Conservation (phyloP, 2,113 vertebrate species). For the Pluvialis apricaria region DNA sequence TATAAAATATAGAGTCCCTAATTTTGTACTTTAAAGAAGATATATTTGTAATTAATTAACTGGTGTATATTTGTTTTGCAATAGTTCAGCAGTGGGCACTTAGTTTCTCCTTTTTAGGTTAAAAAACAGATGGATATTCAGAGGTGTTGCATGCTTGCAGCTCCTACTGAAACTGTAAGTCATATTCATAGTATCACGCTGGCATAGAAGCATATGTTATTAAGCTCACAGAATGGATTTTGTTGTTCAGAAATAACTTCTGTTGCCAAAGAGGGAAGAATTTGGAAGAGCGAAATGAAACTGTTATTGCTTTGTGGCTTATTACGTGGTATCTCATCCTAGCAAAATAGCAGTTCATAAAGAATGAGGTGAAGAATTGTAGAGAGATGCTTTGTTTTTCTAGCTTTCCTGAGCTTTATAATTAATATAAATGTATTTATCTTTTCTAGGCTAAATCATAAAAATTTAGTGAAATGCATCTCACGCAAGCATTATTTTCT, state of each 20-base stretch:
- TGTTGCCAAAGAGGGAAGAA: background rate
- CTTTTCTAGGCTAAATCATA: background rate
- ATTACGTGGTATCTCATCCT: background rate
- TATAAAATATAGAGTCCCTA: background rate
- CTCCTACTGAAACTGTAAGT: background rate
- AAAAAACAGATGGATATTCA: background rate
- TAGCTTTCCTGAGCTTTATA: background rate
- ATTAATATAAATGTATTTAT: background rate
- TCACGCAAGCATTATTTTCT: background rate
- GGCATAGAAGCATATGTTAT: background rate
- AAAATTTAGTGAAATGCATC: background rate
- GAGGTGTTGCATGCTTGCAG: background rate
- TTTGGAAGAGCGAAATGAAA: background rate
- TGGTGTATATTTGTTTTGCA: background rate
- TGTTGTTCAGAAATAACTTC: slow-evolving; percentile 24
- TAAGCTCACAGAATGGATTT: slow-evolving; percentile 33
- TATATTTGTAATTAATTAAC: background rate
- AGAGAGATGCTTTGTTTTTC: background rate
- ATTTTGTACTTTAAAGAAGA: background rate
- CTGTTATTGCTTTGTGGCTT: background rate
- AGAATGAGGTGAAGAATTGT: background rate
- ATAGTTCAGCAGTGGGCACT: background rate
- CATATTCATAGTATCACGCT: slow-evolving; percentile 20
- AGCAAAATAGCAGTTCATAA: background rate
- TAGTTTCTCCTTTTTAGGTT: background rate